A percentile compares a stretch with the other conserved stretches of the same genome.
These are phyloP conservation scores for Burhinus bistriatus DNA, from an alignment of 2,113 vertebrate species.

Conservation along the genomic window DNA sequence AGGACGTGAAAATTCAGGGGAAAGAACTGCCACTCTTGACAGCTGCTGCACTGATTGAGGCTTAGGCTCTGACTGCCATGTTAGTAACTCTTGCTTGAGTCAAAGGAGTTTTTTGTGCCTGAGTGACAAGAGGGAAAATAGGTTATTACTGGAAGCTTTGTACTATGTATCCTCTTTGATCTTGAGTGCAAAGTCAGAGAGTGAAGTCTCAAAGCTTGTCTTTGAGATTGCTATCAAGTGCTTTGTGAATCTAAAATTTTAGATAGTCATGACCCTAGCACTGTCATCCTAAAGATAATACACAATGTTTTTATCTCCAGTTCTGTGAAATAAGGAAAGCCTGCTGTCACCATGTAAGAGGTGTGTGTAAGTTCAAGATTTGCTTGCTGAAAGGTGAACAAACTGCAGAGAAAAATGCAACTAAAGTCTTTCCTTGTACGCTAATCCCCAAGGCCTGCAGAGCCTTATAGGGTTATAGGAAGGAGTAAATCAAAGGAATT, in stretches of 20 bases:
- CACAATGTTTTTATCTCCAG: not conserved
- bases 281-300: not conserved
- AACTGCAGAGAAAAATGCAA: not conserved
- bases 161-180: not conserved
- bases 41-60: not conserved
- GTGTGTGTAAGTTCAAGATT: not conserved
- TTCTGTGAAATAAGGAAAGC: not conserved
- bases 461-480: not conserved
- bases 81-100: not conserved
- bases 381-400: not conserved
- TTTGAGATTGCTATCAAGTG: constrained; percentile 2
- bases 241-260: not conserved
- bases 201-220: not conserved
- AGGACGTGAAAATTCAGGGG: not conserved
- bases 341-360: not conserved
- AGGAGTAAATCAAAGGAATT: not conserved
- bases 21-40: not conserved
- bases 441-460: not conserved
- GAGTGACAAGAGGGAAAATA: not conserved
- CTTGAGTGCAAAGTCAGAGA: not conserved
- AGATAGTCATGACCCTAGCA: not conserved
- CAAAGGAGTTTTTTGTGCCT: not conserved
- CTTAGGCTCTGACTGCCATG: not conserved
- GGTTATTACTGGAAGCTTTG: constrained; percentile 14
- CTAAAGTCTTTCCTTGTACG: not conserved